Percentiles rank a stretch among this genome's conserved stretches.
phyloP scores from a whole-genome alignment of 2,888 invertebrate species.

The Sinotaia quadrata region DNA sequence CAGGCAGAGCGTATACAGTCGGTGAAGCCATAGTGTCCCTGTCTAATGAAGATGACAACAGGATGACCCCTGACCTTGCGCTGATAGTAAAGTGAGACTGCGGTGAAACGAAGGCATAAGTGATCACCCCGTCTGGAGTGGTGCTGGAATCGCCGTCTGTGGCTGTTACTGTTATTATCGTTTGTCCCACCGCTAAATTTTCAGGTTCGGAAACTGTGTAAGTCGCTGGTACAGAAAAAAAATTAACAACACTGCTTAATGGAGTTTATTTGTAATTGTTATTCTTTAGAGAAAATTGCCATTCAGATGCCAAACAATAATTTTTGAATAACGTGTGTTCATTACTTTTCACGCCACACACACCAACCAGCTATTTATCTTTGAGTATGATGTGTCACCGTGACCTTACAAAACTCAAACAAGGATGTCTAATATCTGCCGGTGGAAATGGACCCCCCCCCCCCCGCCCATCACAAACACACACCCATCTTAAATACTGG shows the following conservation, averaged over 20 bases:
- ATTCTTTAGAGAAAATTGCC: no score
- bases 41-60: constrained; percentile 39
- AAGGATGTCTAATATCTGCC: no score
- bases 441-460: no score
- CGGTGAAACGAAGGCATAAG: constrained; percentile 44
- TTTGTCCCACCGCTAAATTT: constrained; percentile 34
- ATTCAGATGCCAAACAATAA: no score
- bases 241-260: background rate
- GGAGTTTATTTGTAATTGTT: background rate
- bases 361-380: no score
- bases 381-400: no score
- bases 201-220: constrained; percentile 42
- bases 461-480: no score
- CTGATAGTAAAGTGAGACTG: constrained; percentile 48
- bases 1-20: constrained; percentile 37
- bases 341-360: no score
- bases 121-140: constrained; percentile 41
- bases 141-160: constrained; percentile 48
- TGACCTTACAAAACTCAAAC: no score
- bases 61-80: constrained; percentile 42
- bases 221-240: constrained; percentile 26
- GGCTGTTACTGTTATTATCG: constrained; percentile 40
- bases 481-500: no score
- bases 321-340: no score
- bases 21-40: constrained; percentile 46